These are phyloP conservation scores for Malachius bipustulatus DNA, from an alignment of 2,888 invertebrate genomes.

Conservation along the genomic window DNA sequence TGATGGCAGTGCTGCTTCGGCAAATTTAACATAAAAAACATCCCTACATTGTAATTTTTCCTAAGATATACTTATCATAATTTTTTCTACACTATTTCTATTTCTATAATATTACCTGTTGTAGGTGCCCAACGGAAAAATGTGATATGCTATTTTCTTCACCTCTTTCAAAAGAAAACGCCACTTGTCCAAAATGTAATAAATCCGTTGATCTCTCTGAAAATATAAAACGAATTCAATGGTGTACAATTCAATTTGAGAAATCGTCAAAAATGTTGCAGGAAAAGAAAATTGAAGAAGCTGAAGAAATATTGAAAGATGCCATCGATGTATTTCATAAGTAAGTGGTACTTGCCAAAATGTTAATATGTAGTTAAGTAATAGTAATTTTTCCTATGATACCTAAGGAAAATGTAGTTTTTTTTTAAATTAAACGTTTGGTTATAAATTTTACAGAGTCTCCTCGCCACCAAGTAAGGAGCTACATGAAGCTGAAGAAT, in stretches of 20 bases:
- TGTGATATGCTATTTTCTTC: constrained; percentile 40
- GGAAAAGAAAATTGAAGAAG: constrained; percentile 41
- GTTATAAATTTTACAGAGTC: constrained; percentile 36
- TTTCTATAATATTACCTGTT: too few relatives aligned
- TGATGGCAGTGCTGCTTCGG: too few relatives aligned
- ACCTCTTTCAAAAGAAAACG: constrained; percentile 33
- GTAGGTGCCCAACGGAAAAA: constrained; percentile 42
- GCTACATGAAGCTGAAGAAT: constrained; percentile 59
- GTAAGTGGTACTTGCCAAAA: constrained; percentile 27
- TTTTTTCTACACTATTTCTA: too few relatives aligned
- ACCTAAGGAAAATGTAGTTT: background rate
- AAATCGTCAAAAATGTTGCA: constrained; percentile 41
- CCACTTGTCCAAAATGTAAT: constrained; percentile 43
- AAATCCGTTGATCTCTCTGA: constrained; percentile 39
- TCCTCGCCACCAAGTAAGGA: constrained; percentile 55
- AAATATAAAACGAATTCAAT: constrained; percentile 34
- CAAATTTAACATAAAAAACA: too few relatives aligned
- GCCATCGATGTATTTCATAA: constrained; percentile 50
- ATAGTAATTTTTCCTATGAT: background rate
- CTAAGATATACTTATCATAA: too few relatives aligned
- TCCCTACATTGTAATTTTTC: too few relatives aligned
- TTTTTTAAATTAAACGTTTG: too few relatives aligned
- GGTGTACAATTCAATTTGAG: constrained; percentile 41
- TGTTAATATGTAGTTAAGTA: too few relatives aligned
- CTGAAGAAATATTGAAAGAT: constrained; percentile 42